Evolutionary conservation across 1,140 invertebrate genomes (phyloP).

Genomic region (Pogonus chalceus): DNA sequence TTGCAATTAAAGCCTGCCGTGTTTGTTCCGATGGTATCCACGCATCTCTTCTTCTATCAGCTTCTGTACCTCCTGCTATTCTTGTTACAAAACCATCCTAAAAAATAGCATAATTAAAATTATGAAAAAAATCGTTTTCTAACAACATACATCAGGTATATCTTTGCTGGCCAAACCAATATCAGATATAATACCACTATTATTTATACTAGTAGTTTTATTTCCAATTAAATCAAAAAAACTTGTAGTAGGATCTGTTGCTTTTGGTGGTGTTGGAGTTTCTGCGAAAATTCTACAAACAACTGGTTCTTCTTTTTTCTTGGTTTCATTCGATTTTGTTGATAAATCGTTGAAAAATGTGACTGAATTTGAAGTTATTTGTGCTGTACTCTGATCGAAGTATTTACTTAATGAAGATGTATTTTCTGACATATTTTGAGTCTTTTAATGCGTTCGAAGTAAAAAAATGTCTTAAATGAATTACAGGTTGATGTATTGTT

Average conservation of each 20-base stretch:
- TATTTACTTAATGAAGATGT: slow-evolving; percentile 38
- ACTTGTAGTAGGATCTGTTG: slow-evolving; percentile 28
- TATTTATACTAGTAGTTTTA: slow-evolving; percentile 14
- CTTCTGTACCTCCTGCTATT: slow-evolving; percentile 39
- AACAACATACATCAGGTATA: slow-evolving; percentile 32
- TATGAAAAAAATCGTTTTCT: slow-evolving; percentile 17
- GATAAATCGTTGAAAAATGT: slow-evolving; percentile 39
- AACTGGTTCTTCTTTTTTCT: slow-evolving; percentile 28
- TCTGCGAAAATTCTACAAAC: slow-evolving; percentile 38
- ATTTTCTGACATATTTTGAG: slow-evolving; percentile 21
- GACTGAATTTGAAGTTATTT: slow-evolving; percentile 26
- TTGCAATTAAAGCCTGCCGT: slow-evolving; percentile 48
- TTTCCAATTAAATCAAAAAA: slow-evolving; percentile 34
- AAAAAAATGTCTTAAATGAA: too few species aligned
- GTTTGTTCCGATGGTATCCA: slow-evolving; percentile 65
- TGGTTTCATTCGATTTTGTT: slow-evolving; percentile 13
- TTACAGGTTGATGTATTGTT: slow-evolving; percentile 4
- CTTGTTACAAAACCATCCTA: slow-evolving; percentile 35
- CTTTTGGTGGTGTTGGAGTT: slow-evolving; percentile 25
- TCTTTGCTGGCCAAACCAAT: slow-evolving; percentile 28
- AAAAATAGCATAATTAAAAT: slow-evolving; percentile 5
- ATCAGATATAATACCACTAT: slow-evolving; percentile 24
- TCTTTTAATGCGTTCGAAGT: background rate
- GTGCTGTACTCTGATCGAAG: slow-evolving; percentile 34
- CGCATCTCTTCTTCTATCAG: slow-evolving; percentile 57